Percentiles rank a stretch among this genome's conserved stretches.
Conservation (phyloP, 2,797 vertebrate genomes). For the Chrysocyon brachyurus region DNA sequence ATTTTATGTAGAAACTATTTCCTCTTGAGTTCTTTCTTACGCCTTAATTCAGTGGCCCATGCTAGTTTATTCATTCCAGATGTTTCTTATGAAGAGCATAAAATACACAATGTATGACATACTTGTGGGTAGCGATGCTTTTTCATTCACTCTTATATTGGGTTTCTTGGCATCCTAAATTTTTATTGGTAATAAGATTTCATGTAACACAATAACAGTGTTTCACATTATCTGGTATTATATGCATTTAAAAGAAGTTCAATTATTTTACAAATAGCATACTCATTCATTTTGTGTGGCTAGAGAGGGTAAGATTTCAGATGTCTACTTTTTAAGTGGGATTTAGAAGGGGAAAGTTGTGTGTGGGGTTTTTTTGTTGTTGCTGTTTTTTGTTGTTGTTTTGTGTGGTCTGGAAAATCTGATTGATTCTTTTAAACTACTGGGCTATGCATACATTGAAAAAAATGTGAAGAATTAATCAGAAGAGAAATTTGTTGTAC, state of each 20-base stretch:
- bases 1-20: conserved; percentile 63
- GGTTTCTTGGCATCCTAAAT: background rate
- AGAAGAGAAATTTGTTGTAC: background rate
- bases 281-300: conserved; percentile 27
- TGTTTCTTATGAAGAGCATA: background rate
- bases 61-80: conserved; percentile 63
- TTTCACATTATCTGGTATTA: conserved; percentile 56
- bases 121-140: conserved; percentile 19
- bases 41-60: background rate
- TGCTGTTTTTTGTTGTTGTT: background rate
- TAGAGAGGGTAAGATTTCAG: conserved; percentile 2
- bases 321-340: background rate
- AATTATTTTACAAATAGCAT: conserved; percentile 45
- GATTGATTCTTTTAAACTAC: background rate
- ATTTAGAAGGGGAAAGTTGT: background rate
- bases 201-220: background rate
- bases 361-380: too few relatives aligned
- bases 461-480: conserved; percentile 28
- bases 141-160: conserved; percentile 5
- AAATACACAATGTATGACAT: conserved; percentile 21
- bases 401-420: background rate
- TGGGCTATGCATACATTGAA: background rate
- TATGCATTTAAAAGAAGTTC: conserved; percentile 39
- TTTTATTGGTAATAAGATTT: conserved; percentile 51
- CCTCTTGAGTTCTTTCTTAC: conserved; percentile 36